Evolutionary conservation across 2,797 vertebrate genomes (phyloP).

Genomic region (Manis javanica): DNA sequence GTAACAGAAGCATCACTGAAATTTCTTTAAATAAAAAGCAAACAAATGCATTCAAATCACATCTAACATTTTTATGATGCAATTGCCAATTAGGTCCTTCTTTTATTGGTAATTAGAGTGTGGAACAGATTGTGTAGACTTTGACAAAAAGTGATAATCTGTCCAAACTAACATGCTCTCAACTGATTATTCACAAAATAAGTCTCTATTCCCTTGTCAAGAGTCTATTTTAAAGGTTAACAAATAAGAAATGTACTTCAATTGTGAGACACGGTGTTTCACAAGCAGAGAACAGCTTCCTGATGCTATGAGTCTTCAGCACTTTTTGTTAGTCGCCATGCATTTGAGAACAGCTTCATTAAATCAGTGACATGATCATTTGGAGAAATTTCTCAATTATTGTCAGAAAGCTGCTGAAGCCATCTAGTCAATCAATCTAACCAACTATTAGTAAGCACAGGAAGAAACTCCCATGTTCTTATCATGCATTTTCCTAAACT

Average conservation of each 20-base stretch:
- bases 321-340: background rate
- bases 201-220: conserved; percentile 10
- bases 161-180: conserved; percentile 49
- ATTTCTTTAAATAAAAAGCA: conserved; percentile 63
- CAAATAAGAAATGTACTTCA: conserved; percentile 29
- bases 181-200: conserved; percentile 60
- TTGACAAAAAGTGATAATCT: conserved; percentile 62
- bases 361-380: background rate
- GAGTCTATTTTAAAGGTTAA: conserved; percentile 48
- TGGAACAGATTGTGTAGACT: conserved; percentile 66
- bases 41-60: conserved; percentile 57
- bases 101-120: conserved; percentile 62
- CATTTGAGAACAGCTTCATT: background rate
- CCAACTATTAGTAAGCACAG: background rate
- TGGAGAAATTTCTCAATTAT: background rate
- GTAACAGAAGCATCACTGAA: conserved; percentile 54
- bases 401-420: background rate
- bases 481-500: background rate
- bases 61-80: conserved; percentile 46
- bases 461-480: background rate
- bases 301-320: background rate
- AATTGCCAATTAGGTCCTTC: conserved; percentile 64
- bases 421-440: background rate
- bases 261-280: background rate
- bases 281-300: background rate